Evolutionary conservation across 2,113 vertebrate species (phyloP).

Genomic region (Corythornis madagascariensis): DNA sequence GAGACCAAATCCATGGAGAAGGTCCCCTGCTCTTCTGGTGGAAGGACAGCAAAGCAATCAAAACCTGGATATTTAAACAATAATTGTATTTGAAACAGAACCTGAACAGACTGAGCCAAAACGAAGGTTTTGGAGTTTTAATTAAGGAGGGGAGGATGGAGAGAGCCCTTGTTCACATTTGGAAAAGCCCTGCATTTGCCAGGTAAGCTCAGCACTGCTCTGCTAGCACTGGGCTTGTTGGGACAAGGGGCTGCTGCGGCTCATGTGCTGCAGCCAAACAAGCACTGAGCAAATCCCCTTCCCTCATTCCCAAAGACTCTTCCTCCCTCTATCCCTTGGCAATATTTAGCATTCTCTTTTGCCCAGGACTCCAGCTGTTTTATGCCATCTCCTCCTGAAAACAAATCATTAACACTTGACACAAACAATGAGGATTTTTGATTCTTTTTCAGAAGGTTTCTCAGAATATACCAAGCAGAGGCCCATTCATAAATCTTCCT

Average conservation of each 20-base stretch:
- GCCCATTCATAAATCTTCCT: background rate
- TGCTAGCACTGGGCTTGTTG: background rate
- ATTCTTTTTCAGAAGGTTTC: background rate
- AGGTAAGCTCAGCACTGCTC: background rate
- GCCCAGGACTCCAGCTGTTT: slow-evolving; percentile 41
- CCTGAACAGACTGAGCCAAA: background rate
- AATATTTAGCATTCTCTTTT: slow-evolving; percentile 11
- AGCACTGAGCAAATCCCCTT: background rate
- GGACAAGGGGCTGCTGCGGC: background rate
- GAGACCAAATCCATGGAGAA: background rate
- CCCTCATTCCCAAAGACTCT: background rate
- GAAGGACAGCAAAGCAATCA: background rate
- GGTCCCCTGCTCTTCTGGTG: background rate
- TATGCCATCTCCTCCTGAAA: background rate
- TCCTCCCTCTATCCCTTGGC: background rate
- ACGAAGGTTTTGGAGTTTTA: background rate
- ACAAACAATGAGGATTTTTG: background rate
- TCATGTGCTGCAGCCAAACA: no score
- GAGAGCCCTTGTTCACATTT: background rate
- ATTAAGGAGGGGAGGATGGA: background rate
- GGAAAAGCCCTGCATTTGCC: background rate
- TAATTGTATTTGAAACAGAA: background rate
- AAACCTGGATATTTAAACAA: background rate
- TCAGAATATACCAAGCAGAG: background rate
- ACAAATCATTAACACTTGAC: background rate